Conservation (phyloP, 1,140 invertebrate genomes). For the Drosophila busckii region DNA sequence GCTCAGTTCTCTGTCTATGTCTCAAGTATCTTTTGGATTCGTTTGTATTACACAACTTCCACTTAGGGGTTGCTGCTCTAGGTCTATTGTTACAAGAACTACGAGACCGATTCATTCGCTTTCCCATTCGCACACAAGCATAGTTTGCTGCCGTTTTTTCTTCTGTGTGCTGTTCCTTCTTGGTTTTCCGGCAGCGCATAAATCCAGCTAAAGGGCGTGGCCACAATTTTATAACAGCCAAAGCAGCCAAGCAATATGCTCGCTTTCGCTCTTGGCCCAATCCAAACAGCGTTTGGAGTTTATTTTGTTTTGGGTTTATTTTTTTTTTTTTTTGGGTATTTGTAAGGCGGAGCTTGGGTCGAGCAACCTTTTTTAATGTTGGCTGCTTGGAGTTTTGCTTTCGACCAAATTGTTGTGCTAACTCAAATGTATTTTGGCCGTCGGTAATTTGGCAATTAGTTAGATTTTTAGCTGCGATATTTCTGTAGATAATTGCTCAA, state of each 20-base stretch:
- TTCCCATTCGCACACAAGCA: constrained; percentile 29
- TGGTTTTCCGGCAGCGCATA: constrained; percentile 64
- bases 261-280: constrained; percentile 40
- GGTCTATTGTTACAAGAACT: constrained; percentile 63
- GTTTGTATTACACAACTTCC: constrained; percentile 32
- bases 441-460: constrained; percentile 46
- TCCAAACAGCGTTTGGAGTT: constrained; percentile 33
- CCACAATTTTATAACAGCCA: constrained; percentile 45
- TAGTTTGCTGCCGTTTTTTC: constrained; percentile 35
- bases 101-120: constrained; percentile 43
- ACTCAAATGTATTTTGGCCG: constrained; percentile 15
- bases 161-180: constrained; percentile 29
- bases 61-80: constrained; percentile 62
- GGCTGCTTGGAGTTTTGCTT: constrained; percentile 31
- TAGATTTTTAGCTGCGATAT: background rate
- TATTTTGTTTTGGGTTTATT: constrained; percentile 33
- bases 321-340: constrained; percentile 35
- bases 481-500: constrained; percentile 47
- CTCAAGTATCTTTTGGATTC: constrained; percentile 49
- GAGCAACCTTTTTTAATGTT: constrained; percentile 40
- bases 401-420: constrained; percentile 12
- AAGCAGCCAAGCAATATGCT: constrained; percentile 48
- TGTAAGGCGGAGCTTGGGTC: constrained; percentile 56
- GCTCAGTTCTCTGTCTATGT: constrained; percentile 28
- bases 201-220: constrained; percentile 63